These are phyloP conservation scores for Falco novaeseelandiae DNA, from an alignment of 2,797 vertebrate genomes.

Conservation along the genomic window DNA sequence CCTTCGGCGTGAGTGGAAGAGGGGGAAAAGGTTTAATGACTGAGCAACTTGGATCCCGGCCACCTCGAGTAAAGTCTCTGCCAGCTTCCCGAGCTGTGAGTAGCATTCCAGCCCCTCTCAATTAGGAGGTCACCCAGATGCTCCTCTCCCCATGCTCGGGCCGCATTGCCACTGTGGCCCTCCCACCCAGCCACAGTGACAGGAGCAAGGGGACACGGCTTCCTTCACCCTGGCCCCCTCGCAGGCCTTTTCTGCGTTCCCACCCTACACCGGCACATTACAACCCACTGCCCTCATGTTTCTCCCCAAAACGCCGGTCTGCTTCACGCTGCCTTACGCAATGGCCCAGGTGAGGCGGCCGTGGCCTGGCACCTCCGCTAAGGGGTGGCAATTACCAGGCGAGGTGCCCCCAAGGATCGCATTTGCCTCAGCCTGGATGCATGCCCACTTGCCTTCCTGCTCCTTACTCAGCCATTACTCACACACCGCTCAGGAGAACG, in stretches of 20 bases:
- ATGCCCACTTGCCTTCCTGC: too few species aligned
- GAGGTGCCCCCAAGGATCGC: too few species aligned
- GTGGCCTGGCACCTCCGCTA: too few species aligned
- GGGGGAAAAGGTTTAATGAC: not conserved
- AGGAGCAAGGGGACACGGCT: fast-evolving
- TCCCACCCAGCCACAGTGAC: fast-evolving
- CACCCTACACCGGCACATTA: fast-evolving
- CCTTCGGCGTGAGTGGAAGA: fast-evolving
- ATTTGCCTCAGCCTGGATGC: too few species aligned
- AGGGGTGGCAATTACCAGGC: too few species aligned
- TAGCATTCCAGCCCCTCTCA: not conserved
- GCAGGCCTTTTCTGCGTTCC: not conserved
- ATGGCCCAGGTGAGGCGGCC: not conserved
- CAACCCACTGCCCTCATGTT: not conserved
- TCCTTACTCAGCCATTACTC: too few species aligned
- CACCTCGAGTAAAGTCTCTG: not conserved
- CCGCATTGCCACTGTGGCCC: not conserved
- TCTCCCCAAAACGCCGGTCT: too few species aligned
- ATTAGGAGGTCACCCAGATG: not conserved
- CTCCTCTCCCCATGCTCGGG: fast-evolving
- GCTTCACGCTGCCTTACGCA: fast-evolving
- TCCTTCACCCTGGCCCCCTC: fast-evolving
- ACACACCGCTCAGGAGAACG: too few species aligned
- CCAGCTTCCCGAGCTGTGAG: not conserved
- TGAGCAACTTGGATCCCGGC: not conserved